Evolutionary conservation across 2,797 vertebrate genomes (phyloP).

Genomic region (Megaceryle alcyon): DNA sequence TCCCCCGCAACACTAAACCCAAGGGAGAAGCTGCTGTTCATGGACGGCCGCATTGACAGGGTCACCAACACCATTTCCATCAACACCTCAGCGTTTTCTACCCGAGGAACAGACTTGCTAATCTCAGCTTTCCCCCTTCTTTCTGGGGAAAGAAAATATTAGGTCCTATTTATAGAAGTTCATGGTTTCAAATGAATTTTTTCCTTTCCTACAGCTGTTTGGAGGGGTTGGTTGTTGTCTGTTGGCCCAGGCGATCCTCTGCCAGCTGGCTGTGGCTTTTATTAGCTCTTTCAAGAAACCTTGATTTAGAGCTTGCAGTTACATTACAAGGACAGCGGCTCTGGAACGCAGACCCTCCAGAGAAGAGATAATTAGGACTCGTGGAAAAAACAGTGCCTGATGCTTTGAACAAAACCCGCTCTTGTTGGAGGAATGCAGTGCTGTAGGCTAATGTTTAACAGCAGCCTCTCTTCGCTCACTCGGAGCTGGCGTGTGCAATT

Average conservation of each 20-base stretch:
- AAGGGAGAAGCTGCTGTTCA: background rate
- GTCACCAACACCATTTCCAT: background rate
- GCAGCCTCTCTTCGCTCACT: background rate
- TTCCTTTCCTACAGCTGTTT: background rate
- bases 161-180: slow-evolving; percentile 1
- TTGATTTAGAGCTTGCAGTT: background rate
- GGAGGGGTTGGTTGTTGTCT: background rate
- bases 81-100: rapidly evolving
- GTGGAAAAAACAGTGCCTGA: background rate
- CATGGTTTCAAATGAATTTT: background rate
- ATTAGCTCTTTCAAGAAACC: background rate
- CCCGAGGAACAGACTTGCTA: background rate
- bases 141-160: background rate
- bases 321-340: background rate
- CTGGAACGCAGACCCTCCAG: background rate
- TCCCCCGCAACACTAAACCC: background rate
- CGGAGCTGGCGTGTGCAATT: background rate
- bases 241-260: background rate
- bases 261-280: slow-evolving; percentile 16
- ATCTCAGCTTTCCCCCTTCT: background rate
- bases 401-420: background rate
- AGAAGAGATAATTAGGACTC: background rate
- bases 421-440: background rate
- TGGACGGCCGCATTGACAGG: background rate
- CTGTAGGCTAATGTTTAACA: background rate